phyloP scores from a whole-genome alignment of 1,140 invertebrate species.

The Protaetia brevitarsis region DNA sequence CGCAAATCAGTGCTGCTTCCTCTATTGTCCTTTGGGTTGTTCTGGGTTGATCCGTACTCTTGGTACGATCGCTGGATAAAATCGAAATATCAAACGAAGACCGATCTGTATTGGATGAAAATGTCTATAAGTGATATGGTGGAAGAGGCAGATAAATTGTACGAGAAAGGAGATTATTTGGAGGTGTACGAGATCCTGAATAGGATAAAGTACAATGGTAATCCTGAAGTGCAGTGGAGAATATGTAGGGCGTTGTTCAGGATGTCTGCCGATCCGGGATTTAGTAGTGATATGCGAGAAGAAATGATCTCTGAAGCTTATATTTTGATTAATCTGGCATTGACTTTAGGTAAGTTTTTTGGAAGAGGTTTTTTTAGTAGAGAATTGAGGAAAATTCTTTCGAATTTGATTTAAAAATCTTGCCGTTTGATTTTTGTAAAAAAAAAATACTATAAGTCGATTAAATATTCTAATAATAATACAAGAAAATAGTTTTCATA shows the following conservation, averaged over 20 bases:
- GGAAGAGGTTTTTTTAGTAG: not conserved
- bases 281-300: constrained; percentile 50
- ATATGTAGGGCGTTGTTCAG: constrained; percentile 59
- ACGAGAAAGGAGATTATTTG: constrained; percentile 38
- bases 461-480: no score
- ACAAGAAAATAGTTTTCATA: no score
- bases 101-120: constrained; percentile 34
- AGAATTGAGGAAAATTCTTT: no score
- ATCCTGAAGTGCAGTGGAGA: constrained; percentile 43
- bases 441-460: no score
- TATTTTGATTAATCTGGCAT: constrained; percentile 52
- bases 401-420: no score
- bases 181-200: constrained; percentile 45
- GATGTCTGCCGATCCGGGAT: constrained; percentile 62
- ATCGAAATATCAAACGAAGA: not conserved
- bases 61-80: constrained; percentile 6
- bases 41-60: not conserved
- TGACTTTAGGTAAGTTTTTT: constrained; percentile 52
- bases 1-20: not conserved
- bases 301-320: constrained; percentile 64
- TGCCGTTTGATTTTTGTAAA: no score
- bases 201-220: constrained; percentile 39
- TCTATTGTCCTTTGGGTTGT: not conserved
- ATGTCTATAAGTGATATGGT: constrained; percentile 36
- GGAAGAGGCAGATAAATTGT: constrained; percentile 38